Evolutionary conservation across 2,113 vertebrate genomes (phyloP), one percentile per base, ranked within the genome.

Genomic region (Oenanthe melanoleuca): DNA sequence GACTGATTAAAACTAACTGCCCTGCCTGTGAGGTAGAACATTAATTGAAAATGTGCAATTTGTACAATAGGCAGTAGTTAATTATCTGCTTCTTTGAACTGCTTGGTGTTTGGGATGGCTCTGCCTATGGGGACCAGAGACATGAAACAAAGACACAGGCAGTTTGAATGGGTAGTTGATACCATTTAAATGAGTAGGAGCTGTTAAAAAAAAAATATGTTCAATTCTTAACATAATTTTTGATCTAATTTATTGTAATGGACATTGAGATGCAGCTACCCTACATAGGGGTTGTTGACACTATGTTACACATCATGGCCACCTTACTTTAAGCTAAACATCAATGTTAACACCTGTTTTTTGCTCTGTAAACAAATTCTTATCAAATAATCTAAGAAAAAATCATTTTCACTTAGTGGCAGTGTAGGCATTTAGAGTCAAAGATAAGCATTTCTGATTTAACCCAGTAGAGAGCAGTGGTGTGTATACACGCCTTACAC

Each of bases 31-130:
- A 96, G 94, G 94, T 96, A 96, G 92, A 96, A 93, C 93, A 92
- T 96, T 97, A 96, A 97, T 96, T 96, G 93, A 93, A 97, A 96
- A 93, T 86, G 72, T 96, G 93, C 88, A 88, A 95, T 96, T 96
- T 97, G 92, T 97, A 94, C 94, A 94, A 92, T 90, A 95, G 93
- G 86, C 90, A 92, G 92, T 96, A 92, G 93, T 97, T 96, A 96
- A 95, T 96, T 96, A 94, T 93, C 94, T 94, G 82, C 92, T 95
- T 90, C 94, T 97, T 96, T 97, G 94, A 96, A 93, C 92, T 96
- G 88, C 88, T 92, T 89, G 85, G 71, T 93, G 89, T 96, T 97
- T 96, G 94, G 90, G 86, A 97, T 96, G 92, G 57, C 79, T 92
- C 86, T 93, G 93, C 92, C 93, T 86, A 25, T 96, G 75, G 93